phyloP scores from a whole-genome alignment of 1,140 invertebrate species.

The Mercenaria mercenaria region DNA sequence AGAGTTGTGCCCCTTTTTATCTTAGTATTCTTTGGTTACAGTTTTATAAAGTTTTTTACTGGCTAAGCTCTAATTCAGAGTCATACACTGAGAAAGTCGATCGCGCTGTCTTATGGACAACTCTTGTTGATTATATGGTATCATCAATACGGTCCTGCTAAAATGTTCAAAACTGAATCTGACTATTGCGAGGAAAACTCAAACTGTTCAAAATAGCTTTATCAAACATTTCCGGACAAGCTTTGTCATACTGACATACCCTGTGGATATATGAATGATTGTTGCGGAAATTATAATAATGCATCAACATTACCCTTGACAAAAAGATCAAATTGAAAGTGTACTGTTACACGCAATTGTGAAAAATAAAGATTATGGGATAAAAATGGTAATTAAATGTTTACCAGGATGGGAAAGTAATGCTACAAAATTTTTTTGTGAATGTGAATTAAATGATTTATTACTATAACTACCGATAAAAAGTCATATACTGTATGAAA shows the following conservation, averaged over 20 bases:
- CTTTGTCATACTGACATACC: not conserved
- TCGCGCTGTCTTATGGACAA: no score
- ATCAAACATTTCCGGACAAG: not conserved
- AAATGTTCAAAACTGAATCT: not conserved
- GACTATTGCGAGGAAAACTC: not conserved
- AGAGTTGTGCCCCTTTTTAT: no score
- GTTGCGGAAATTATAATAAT: not conserved
- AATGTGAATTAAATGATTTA: not conserved
- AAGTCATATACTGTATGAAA: conserved; percentile 1
- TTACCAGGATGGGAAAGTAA: not conserved
- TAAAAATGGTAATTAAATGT: conserved; percentile 14
- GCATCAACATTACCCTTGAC: not conserved
- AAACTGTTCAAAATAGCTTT: not conserved
- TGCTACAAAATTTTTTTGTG: conserved; percentile 1
- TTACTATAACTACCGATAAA: not conserved
- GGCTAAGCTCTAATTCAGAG: no score
- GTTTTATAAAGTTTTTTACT: no score
- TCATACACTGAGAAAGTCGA: no score
- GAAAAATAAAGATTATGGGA: not conserved
- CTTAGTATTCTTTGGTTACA: no score
- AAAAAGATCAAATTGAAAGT: conserved; percentile 17
- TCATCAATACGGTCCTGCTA: not conserved
- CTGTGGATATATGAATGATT: conserved; percentile 4
- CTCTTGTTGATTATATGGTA: no score
- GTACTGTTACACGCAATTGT: not conserved